phyloP scores from a whole-genome alignment of 2,797 vertebrate genomes.

The Alosa sapidissima region DNA sequence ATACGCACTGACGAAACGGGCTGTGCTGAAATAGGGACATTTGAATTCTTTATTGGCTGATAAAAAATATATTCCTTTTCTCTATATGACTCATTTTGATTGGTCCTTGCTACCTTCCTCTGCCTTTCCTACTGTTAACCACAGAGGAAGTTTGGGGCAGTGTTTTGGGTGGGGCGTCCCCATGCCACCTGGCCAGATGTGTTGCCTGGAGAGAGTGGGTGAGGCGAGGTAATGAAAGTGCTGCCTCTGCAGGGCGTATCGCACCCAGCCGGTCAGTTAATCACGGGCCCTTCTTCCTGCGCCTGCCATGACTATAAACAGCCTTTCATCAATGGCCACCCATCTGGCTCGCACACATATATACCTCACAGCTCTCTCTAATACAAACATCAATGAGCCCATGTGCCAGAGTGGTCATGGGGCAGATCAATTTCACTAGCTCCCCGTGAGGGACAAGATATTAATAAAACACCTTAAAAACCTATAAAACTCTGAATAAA shows the following conservation, averaged over 20 bases:
- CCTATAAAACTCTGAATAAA: too few species aligned
- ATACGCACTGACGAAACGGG: constrained; percentile 2
- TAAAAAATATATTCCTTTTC: background rate
- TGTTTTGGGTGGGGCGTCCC: background rate
- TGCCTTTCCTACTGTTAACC: background rate
- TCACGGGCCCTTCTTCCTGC: constrained; percentile 52
- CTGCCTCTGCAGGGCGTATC: constrained; percentile 50
- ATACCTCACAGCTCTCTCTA: background rate
- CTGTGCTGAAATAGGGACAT: background rate
- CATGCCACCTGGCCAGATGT: background rate
- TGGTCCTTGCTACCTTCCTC: too few species aligned
- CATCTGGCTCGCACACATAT: constrained; percentile 51
- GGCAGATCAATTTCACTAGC: background rate
- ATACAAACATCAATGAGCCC: background rate
- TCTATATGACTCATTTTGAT: background rate
- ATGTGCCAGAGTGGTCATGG: background rate
- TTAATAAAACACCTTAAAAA: background rate
- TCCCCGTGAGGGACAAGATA: background rate
- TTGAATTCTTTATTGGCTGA: background rate
- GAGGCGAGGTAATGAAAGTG: constrained; percentile 31
- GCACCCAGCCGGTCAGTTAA: constrained; percentile 54
- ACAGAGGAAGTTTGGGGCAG: background rate
- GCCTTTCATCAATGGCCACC: constrained; percentile 57
- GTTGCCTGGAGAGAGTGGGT: background rate
- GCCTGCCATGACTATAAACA: constrained; percentile 56